Evolutionary conservation across 2,888 invertebrate species (phyloP), one percentile per base, ranked within the genome.

Genomic region (Entomobrya multifasciata): DNA sequence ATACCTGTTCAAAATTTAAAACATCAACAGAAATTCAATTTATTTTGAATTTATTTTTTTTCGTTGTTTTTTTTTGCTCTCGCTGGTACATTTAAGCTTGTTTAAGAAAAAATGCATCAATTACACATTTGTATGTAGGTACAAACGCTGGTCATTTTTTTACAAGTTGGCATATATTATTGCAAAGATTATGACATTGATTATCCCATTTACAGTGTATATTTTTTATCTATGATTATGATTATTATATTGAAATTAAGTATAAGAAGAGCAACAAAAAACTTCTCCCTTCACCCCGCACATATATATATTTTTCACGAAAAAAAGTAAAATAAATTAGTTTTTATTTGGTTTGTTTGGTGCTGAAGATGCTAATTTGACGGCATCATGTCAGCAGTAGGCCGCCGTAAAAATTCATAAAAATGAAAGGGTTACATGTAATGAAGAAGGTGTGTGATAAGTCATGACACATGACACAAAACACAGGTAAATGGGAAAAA

Each of bases 121-220:
- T n/a, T n/a, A n/a, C n/a, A n/a, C n/a, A n/a, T n/a, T n/a, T n/a
- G n/a, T n/a, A n/a, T n/a, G n/a, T n/a, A n/a, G n/a, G n/a, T n/a
- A n/a, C n/a, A n/a, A n/a, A n/a, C n/a, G n/a, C n/a, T n/a, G n/a
- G n/a, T n/a, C n/a, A n/a, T n/a, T n/a, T n/a, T n/a, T n/a, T n/a
- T n/a, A n/a, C n/a, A n/a, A n/a, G n/a, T n/a, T n/a, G n/a, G n/a
- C n/a, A n/a, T n/a, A n/a, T n/a, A n/a, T n/a, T n/a, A n/a, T n/a
- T n/a, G n/a, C n/a, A n/a, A 49, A 49, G 22, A 49, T 72, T 47
- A 72, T 72, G 78, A 57, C 36, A 22, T 30, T 79, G 65, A 79
- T 79, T 49, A 79, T 79, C 62, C 65, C 79, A 79, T 79, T 79
- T 65, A 79, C 79, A 79, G n/a, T n/a, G n/a, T n/a, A n/a, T n/a